Base-by-base conservation (phyloP, 2,797 vertebrate genomes). In the Ibycter americanus region DNA sequence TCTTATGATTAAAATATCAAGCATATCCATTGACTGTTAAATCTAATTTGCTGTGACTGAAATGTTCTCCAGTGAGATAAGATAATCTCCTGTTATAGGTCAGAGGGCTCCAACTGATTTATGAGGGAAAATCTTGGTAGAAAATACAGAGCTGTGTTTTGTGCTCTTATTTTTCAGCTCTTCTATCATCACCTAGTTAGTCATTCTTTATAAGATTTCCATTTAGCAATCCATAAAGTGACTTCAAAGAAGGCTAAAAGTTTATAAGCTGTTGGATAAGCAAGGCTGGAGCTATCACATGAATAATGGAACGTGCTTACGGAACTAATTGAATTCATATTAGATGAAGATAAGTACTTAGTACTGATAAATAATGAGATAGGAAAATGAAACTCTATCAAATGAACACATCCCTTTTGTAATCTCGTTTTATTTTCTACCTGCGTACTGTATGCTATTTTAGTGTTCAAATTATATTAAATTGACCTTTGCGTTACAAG, bases 161-260 rank as follows among this genome's bases (percentile, higher is more conserved):
- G 97, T 95, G 97, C 96, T 94, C 95, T 97, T 98, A 96, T 97
- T 98, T 97, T 96, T 96, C 92, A 89, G 81, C 97, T 97, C 97
- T 96, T 95, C 97, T 98, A 93, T 99, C 98, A 97, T 98, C 98
- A 98, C 98, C 98, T 98, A 98, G 97, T 98, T 98, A 98, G 98
- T 98, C 98, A 98, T 98, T 96, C 91, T 83, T 91, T 95, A 91
- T 97, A 97, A 95, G 97, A 96, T 97, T 96, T 91, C 92, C 97
- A 95, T 98, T 96, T 94, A 98, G 94, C 96, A 97, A 86, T 97
- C 96, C 97, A 97, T 98, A 98, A 98, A 98, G 91, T 95, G 96
- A 98, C 98, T 98, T 99, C 98, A 99, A 98, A 99, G 98, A 95
- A 97, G 88, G 90, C 83, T 80, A 96, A 90, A 96, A 92, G 95